These are phyloP conservation scores for Coptotermes formosanus DNA, from an alignment of 1,140 invertebrate genomes.

Conservation along the genomic window DNA sequence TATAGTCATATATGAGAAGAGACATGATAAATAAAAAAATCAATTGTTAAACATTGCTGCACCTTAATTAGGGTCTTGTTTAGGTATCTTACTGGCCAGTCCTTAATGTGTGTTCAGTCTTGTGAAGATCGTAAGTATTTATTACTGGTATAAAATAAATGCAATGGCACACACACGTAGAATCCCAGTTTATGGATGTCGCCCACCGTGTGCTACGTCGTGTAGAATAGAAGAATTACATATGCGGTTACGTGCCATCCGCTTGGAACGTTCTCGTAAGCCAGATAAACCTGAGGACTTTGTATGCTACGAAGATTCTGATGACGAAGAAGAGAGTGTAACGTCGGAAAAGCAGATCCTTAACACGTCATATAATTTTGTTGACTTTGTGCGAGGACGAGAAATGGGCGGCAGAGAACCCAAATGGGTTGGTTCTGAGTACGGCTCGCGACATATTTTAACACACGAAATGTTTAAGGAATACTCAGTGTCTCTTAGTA, in stretches of 20 bases:
- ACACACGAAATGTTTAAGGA: constrained; percentile 87
- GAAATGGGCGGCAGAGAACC: constrained; percentile 70
- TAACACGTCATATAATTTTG: constrained; percentile 80
- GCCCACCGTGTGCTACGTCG: constrained; percentile 68
- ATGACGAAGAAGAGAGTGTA: constrained; percentile 75
- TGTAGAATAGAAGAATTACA: constrained; percentile 70
- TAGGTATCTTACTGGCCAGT: not conserved
- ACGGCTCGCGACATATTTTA: constrained; percentile 80
- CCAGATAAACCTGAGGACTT: constrained; percentile 87
- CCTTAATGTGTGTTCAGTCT: not conserved
- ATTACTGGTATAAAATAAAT: not conserved
- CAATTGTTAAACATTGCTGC: not conserved
- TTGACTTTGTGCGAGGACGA: constrained; percentile 75
- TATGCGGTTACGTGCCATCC: constrained; percentile 61
- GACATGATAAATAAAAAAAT: not conserved
- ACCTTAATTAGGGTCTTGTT: not conserved
- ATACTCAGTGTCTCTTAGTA: constrained; percentile 74
- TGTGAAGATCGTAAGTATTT: not conserved
- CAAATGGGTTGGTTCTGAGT: constrained; percentile 70
- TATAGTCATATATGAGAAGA: not conserved
- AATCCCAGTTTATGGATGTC: constrained; percentile 60
- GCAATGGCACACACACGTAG: constrained; percentile 57
- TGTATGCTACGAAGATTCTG: constrained; percentile 81
- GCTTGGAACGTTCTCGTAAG: constrained; percentile 68
- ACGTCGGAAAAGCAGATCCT: constrained; percentile 68